phyloP scores from a whole-genome alignment of 2,797 vertebrate genomes.

The Sebastes itinus region DNA sequence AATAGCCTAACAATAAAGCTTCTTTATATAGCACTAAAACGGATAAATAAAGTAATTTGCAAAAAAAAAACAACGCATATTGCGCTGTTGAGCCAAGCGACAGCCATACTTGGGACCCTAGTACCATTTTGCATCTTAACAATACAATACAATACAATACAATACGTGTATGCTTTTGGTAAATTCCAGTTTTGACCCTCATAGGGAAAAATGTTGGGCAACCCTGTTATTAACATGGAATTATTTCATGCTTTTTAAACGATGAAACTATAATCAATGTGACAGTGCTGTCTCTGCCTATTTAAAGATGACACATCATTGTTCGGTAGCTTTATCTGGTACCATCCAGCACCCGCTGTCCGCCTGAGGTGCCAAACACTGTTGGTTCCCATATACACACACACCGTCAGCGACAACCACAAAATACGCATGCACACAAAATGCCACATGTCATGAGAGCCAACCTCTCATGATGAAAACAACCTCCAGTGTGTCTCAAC shows the following conservation, averaged over 20 bases:
- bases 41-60: no score
- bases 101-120: no score
- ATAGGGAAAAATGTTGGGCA: no score
- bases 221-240: neutral
- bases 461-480: conserved; percentile 18
- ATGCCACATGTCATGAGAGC: conserved; percentile 1
- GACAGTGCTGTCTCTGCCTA: neutral
- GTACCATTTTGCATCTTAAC: no score
- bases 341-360: conserved; percentile 21
- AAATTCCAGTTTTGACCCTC: no score
- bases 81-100: no score
- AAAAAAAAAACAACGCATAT: no score
- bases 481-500: conserved; percentile 4
- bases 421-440: neutral
- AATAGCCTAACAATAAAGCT: no score
- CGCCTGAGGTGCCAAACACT: conserved; percentile 10
- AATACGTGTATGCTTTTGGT: no score
- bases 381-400: neutral
- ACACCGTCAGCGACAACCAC: neutral
- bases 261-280: neutral
- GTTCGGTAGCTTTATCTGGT: conserved; percentile 22
- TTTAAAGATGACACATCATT: conserved; percentile 4
- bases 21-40: no score
- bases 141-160: no score
- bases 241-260: neutral